Evolutionary conservation across 1,140 invertebrate species (phyloP), one percentile per base, ranked within the genome.

Genomic region (Pollicipes pollicipes): DNA sequence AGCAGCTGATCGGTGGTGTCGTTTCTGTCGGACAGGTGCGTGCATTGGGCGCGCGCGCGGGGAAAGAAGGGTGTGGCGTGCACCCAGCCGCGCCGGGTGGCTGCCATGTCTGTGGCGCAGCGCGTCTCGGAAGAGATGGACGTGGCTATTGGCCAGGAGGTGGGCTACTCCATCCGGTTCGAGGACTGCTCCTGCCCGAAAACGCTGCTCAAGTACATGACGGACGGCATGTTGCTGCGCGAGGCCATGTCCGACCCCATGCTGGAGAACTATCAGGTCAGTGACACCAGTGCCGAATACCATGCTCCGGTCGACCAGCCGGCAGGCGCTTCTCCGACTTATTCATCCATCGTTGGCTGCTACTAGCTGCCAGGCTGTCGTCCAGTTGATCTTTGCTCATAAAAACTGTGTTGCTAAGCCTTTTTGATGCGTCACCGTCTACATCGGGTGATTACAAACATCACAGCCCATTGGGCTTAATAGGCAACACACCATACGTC

Each of bases 231-330:
- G 97, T 86, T 99, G 78, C 82, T 99, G 30, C 83, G 97, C 71
- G 97, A 99, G 83, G 97, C 93, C 0, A 99, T 99, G 97, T 97
- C 94, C 6, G 96, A 98, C 82, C 97, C 97, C 0, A 90, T 98
- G 86, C 80, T 99, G 27, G 95, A 98, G 76, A 88, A 89, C 69
- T 99, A 99, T 81, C 91, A 95, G 79, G 83, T 86, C 35, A 71
- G n/a, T n/a, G 68, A 26, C n/a, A n/a, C n/a, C n/a, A n/a, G n/a
- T n/a, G n/a, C n/a, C n/a, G n/a, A n/a, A n/a, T n/a, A n/a, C n/a
- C n/a, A n/a, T n/a, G n/a, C n/a, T n/a, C n/a, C n/a, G n/a, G n/a
- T n/a, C n/a, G n/a, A n/a, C n/a, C n/a, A n/a, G n/a, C n/a, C n/a
- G n/a, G n/a, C n/a, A n/a, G n/a, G n/a, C n/a, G n/a, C n/a, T n/a